phyloP scores from a whole-genome alignment of 1,140 invertebrate genomes.

The Bombus superbus region DNA sequence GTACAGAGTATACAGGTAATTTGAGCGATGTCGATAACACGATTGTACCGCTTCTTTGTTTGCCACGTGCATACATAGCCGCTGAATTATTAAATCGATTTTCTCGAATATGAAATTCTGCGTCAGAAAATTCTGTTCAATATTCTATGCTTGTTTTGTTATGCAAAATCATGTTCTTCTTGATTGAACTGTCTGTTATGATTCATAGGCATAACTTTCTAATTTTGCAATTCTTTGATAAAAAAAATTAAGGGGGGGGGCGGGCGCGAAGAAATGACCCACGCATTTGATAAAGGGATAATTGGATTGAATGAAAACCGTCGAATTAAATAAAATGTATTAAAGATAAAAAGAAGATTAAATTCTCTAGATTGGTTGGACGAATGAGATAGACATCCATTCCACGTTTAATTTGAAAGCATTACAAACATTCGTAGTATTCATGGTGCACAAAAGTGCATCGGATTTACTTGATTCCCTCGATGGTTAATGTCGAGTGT shows the following conservation, averaged over 20 bases:
- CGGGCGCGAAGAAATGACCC: no score
- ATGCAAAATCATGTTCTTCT: background rate
- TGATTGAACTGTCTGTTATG: background rate
- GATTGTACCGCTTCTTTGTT: slow-evolving; percentile 1
- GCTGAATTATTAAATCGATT: slow-evolving; percentile 11
- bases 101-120: background rate
- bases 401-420: background rate
- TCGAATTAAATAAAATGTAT: background rate
- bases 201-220: no score
- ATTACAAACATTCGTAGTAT: no score
- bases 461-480: background rate
- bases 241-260: accelerated
- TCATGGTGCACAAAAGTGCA: background rate
- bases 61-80: background rate
- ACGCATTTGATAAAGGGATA: background rate
- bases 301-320: background rate
- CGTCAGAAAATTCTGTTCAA: background rate
- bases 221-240: background rate
- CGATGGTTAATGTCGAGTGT: background rate
- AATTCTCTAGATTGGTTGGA: no score
- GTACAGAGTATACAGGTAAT: background rate
- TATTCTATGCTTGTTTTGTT: background rate
- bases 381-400: no score
- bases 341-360: no score
- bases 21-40: background rate